Percentiles rank a stretch among this genome's conserved stretches.
phyloP scores from a whole-genome alignment of 2,888 invertebrate genomes.

The Mongoloraphidia duomilia region DNA sequence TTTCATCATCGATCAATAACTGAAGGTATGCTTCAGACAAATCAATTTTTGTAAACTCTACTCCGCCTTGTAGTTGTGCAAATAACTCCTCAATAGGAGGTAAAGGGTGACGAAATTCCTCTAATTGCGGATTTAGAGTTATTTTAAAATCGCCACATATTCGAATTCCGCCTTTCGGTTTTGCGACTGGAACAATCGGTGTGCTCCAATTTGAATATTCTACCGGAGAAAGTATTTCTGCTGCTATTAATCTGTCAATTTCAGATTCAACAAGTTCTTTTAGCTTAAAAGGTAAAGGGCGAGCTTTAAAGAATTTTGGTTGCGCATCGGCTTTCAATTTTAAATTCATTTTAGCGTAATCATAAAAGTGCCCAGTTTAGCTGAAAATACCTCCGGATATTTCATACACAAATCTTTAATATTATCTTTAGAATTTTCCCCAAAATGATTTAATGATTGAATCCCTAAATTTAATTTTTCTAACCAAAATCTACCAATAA shows the following conservation, averaged over 20 bases:
- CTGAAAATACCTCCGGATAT: no score
- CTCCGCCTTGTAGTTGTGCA: slow-evolving; percentile 13
- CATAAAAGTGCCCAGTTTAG: background rate
- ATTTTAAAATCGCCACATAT: slow-evolving; percentile 22
- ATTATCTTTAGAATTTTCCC: no score
- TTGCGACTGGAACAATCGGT: slow-evolving; percentile 20
- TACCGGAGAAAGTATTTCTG: slow-evolving; percentile 13
- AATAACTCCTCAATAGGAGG: slow-evolving; percentile 12
- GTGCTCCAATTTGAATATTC: slow-evolving; percentile 20
- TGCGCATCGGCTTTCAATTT: slow-evolving; percentile 2
- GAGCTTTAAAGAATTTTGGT: slow-evolving; percentile 16
- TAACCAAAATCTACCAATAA: no score
- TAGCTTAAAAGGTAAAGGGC: slow-evolving; percentile 15
- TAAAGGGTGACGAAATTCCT: slow-evolving; percentile 6
- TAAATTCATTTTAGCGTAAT: background rate
- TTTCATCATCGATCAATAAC: slow-evolving; percentile 3
- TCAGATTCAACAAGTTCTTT: slow-evolving; percentile 4
- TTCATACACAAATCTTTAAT: no score
- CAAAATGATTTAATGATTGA: no score
- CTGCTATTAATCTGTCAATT: slow-evolving; percentile 12
- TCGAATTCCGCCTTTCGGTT: slow-evolving; percentile 16
- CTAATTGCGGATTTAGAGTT: slow-evolving; percentile 8
- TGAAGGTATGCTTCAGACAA: slow-evolving; percentile 8
- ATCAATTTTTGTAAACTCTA: slow-evolving; percentile 17
- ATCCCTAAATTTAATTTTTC: no score